phyloP scores from a whole-genome alignment of 2,113 vertebrate species.

The Alexandromys fortis region DNA sequence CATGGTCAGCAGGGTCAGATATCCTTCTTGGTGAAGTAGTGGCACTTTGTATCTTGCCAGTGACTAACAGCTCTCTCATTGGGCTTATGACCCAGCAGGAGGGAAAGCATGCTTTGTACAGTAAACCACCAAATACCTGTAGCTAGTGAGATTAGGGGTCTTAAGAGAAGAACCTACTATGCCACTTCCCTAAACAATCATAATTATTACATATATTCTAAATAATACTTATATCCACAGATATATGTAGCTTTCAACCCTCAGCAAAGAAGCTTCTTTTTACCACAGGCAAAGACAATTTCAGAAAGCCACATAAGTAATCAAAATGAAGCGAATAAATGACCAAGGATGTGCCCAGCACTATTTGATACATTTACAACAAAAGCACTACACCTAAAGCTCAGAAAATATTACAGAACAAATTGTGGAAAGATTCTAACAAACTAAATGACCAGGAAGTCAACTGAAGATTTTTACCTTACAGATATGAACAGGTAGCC shows the following conservation, averaged over 20 bases:
- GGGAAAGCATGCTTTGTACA: not conserved
- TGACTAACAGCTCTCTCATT: too few species aligned
- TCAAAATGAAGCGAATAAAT: not conserved
- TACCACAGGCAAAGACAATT: not conserved
- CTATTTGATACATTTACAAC: not conserved
- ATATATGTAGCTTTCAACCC: too few species aligned
- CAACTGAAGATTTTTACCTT: not conserved
- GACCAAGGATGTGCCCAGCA: not conserved
- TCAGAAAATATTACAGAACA: not conserved
- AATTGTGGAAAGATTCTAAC: not conserved
- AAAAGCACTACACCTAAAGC: not conserved
- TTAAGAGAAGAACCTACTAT: not conserved
- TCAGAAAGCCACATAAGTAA: not conserved
- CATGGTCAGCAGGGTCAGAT: not conserved
- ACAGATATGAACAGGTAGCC: not conserved
- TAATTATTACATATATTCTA: not conserved
- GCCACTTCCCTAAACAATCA: not conserved
- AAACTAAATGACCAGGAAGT: not conserved
- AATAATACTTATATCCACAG: not conserved
- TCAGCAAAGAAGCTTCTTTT: not conserved
- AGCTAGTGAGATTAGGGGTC: not conserved
- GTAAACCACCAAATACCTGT: not conserved
- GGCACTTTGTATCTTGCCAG: not conserved
- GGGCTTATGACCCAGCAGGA: not conserved
- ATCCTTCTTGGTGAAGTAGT: too few species aligned